phyloP scores from a whole-genome alignment of 2,888 invertebrate genomes.

The Euplagia quadripunctaria region DNA sequence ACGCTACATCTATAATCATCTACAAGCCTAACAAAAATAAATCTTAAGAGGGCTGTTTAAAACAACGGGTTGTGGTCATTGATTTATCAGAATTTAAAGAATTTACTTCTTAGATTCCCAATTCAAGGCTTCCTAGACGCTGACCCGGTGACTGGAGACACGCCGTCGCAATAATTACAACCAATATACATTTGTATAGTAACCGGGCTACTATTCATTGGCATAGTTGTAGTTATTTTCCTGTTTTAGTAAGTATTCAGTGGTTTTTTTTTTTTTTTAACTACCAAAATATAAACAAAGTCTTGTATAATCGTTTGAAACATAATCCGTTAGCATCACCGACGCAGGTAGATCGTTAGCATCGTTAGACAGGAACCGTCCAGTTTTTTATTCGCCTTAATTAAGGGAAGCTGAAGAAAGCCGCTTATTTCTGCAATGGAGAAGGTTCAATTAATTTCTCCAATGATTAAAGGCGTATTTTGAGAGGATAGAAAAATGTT shows the following conservation, averaged over 20 bases:
- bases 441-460: conserved; percentile 32
- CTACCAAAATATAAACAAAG: conserved; percentile 1
- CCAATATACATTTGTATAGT: not conserved
- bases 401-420: conserved; percentile 30
- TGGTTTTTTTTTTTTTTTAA: not conserved
- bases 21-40: not conserved
- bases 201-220: not conserved
- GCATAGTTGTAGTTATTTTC: not conserved
- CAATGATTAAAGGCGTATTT: conserved; percentile 22
- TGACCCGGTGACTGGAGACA: not conserved
- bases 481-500: not conserved
- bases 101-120: too few species aligned
- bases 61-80: not conserved
- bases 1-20: not conserved
- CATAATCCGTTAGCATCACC: not conserved
- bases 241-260: not conserved
- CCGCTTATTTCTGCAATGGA: conserved; percentile 32
- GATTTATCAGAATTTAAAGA: not conserved
- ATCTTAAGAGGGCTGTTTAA: not conserved
- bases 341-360: conserved; percentile 20
- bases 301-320: conserved; percentile 4
- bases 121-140: too few species aligned
- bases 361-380: conserved; percentile 37
- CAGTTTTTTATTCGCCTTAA: conserved; percentile 30
- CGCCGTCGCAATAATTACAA: not conserved